Evolutionary conservation across 2,113 vertebrate species (phyloP).

Genomic region (Catharus fuscescens): DNA sequence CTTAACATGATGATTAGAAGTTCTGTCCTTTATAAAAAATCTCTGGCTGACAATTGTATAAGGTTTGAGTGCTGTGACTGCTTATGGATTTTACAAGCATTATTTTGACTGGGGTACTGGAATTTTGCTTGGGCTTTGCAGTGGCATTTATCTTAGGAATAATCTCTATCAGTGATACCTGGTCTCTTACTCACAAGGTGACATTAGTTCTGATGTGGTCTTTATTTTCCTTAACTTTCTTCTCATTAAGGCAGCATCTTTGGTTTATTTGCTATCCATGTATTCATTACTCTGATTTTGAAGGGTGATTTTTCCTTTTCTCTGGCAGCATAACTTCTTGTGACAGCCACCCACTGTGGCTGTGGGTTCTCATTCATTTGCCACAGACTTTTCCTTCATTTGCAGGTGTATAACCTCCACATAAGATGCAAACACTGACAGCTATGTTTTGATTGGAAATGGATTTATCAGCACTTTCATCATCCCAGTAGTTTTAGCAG

Average conservation of each 20-base stretch:
- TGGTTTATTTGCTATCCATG: neutral
- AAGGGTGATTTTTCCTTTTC: constrained; percentile 3
- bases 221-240: neutral
- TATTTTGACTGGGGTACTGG: neutral
- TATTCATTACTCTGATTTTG: neutral
- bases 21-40: neutral
- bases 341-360: neutral
- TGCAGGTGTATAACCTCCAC: neutral
- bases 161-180: neutral
- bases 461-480: neutral
- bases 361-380: neutral
- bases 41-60: neutral
- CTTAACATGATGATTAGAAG: neutral
- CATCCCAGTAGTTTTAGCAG: neutral
- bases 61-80: neutral
- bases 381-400: neutral
- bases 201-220: neutral
- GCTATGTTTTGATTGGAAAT: neutral
- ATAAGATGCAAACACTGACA: neutral
- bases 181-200: neutral
- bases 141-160: neutral
- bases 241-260: neutral
- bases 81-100: neutral
- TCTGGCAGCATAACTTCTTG: neutral
- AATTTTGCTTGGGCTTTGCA: neutral